Evolutionary conservation across 2,888 invertebrate genomes (phyloP).

Genomic region (Latrodectus hesperus): DNA sequence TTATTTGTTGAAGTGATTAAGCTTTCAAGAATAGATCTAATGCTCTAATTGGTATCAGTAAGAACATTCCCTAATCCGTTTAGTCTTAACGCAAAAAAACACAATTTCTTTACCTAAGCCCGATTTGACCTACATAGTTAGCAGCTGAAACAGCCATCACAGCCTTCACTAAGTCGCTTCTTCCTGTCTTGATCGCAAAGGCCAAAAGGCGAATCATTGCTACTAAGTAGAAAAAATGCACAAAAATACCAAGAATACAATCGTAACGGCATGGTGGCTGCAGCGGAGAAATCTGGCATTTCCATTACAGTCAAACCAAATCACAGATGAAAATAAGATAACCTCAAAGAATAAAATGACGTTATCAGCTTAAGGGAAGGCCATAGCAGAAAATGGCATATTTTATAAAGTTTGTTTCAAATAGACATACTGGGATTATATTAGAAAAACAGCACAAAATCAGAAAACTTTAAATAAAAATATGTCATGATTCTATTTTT

Average conservation of each 20-base stretch:
- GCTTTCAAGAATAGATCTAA: too few species aligned
- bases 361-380: conserved; percentile 45
- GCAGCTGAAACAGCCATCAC: conserved; percentile 5
- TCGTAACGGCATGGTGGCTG: not conserved
- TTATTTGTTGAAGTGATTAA: too few species aligned
- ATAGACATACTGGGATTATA: too few species aligned
- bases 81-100: conserved; percentile 10
- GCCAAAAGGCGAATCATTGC: conserved; percentile 36
- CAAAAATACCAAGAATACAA: not conserved
- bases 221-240: conserved; percentile 27
- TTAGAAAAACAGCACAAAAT: too few species aligned
- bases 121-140: conserved; percentile 29
- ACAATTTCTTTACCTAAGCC: conserved; percentile 34
- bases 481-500: too few species aligned
- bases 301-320: conserved; percentile 41
- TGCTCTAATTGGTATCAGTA: too few species aligned
- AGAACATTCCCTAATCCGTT: not conserved
- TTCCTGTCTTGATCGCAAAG: conserved; percentile 22
- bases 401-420: too few species aligned
- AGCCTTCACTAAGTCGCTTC: conserved; percentile 25
- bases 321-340: conserved; percentile 30
- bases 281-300: not conserved
- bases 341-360: conserved; percentile 30
- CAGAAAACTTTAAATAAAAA: too few species aligned
- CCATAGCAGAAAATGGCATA: conserved; percentile 16